Base-by-base conservation (phyloP, 2,797 vertebrate species). In the Threskiornis aethiopicus region DNA sequence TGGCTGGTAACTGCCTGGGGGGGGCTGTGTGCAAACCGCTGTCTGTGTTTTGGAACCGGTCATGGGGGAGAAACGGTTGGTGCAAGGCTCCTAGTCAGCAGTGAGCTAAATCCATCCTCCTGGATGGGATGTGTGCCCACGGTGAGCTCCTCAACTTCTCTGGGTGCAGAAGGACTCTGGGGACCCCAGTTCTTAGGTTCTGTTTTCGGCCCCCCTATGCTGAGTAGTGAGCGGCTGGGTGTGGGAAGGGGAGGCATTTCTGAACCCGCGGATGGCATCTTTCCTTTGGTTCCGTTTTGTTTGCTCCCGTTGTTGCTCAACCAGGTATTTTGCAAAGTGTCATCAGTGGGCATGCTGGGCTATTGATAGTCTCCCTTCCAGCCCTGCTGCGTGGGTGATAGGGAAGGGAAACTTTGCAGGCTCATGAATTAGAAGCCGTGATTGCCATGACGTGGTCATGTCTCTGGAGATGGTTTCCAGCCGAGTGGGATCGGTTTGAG, bases 31-130 rank as follows among this genome's bases (percentile, higher is more conserved):
- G 55, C 11, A 51, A 58, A n/a, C 7, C 0, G 3, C 37, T 33
- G 37, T 10, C 54, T 29, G 89, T 11, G 3, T 61, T 73, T 66
- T 0, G 2, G 52, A 76, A 86, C 21, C 5, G 65, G 20, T 78
- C n/a, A 2, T 9, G 21, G 31, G 22, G n/a, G 11, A 69, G 42
- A 35, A 62, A 21, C 0, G 0, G 41, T 81, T 0, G 0, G 66
- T 47, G 26, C 13, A 3, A 79, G 42, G 84, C 19, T 66, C 11
- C 16, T 0, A 3, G 22, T 35, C 20, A 9, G 35, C 57, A 22
- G 0, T 0, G 5, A 42, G 26, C 7, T 37, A 3, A 67, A 42
- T 37, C 41, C 66, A 20, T 67, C 51, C 7, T 12, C 4, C 4
- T 2, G 65, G 54, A 4, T 83, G 42, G 33, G 4, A 28, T 8